Base-by-base conservation (phyloP, 1,140 invertebrate species). In the Rhagoletis pomonella region DNA sequence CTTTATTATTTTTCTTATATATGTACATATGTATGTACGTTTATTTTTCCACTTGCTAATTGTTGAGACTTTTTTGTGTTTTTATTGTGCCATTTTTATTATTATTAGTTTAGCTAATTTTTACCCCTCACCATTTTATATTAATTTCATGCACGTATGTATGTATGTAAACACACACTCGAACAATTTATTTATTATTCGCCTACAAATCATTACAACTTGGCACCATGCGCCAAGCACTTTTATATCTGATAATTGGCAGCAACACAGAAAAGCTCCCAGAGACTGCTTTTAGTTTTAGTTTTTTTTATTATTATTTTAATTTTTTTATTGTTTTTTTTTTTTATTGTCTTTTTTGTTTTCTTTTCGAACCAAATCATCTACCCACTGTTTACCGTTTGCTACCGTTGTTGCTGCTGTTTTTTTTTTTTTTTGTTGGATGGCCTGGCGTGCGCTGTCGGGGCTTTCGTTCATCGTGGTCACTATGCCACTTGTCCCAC, bases 361-460 rank as follows among this genome's bases (percentile, higher is more conserved):
- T 55, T 55, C 10, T 55, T 55, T 5, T 10, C 50, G 10, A 55
- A 55, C 50, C 50, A 55, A 10, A 55, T 5, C 50, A 5, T 5
- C 50, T 62, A 14, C 60, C 60, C 60, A 62, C 60, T 69, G 29
- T 29, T 29, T 29, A 29, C 29, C 29, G 29, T 29, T 29, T 29
- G 29, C 29, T 29, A 29, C 29, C 29, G 29, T 29, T 29, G 29
- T 29, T 29, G 17, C 19, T 44, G 7, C n/a, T 47, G 67, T 69
- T 69, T 55, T 50, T 29, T 29, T 29, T 29, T 29, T 29, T 29
- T 29, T 3, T 14, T 19, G 4, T 81, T 81, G 50, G 7, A 1
- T 50, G 5, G 73, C 47, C 47, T 81, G 73, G 73, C 73, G 47
- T 81, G 47, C 47, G 73, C 73, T 81, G 73, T 55, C 47, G 73